Evolutionary conservation across 2,888 invertebrate species (phyloP).

Genomic region (Cactoblastis cactorum): DNA sequence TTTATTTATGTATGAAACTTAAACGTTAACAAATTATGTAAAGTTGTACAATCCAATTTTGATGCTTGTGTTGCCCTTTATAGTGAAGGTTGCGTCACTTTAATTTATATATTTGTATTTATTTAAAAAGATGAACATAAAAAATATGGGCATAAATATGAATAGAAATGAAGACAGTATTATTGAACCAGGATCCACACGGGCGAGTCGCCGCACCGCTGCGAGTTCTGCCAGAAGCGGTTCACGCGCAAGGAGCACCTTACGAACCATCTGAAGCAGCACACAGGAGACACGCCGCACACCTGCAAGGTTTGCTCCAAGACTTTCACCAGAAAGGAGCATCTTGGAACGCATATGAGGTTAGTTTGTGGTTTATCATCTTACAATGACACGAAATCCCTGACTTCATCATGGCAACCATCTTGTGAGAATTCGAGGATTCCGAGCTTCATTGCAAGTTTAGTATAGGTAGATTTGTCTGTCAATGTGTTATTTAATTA

Average conservation of each 20-base stretch:
- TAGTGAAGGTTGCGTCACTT: no score
- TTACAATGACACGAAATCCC: no score
- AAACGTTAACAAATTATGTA: no score
- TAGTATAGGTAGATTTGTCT: no score
- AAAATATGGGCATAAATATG: background rate
- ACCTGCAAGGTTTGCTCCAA: slow-evolving; percentile 87
- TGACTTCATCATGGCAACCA: background rate
- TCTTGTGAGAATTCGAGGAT: no score
- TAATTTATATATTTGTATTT: slow-evolving; percentile 10
- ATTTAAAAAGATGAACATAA: no score
- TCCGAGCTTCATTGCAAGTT: no score
- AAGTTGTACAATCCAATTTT: no score
- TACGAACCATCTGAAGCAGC: slow-evolving; percentile 83
- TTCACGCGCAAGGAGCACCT: slow-evolving; percentile 86
- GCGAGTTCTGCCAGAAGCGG: slow-evolving; percentile 85
- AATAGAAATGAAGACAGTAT: background rate
- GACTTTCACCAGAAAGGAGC: slow-evolving; percentile 86
- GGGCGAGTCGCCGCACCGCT: slow-evolving; percentile 86
- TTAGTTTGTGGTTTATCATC: slow-evolving; percentile 49
- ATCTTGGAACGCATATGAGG: slow-evolving; percentile 87
- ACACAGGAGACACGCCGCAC: slow-evolving; percentile 85
- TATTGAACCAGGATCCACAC: slow-evolving; percentile 69
- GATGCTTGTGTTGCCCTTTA: no score
- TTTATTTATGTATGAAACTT: no score
- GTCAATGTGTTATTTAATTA: no score